phyloP scores from a whole-genome alignment of 2,113 vertebrate genomes.

The Pterocles orientalis region DNA sequence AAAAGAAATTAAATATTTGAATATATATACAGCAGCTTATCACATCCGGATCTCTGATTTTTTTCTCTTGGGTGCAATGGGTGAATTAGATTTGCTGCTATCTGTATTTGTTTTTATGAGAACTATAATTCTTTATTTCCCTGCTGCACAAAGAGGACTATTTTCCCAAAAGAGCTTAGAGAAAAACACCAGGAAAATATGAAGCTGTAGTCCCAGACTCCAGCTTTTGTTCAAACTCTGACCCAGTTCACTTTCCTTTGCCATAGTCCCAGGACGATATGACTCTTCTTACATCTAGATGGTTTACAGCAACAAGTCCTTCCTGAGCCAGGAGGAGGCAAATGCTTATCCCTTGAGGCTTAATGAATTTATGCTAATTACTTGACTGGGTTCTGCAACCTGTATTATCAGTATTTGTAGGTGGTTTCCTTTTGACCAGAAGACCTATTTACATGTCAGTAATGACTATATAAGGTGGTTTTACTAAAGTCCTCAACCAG shows the following conservation, averaged over 20 bases:
- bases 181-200: not conserved
- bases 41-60: slow-evolving; percentile 1
- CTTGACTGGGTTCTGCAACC: not conserved
- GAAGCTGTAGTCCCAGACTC: not conserved
- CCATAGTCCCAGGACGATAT: not conserved
- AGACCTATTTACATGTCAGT: not conserved
- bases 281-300: not conserved
- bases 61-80: slow-evolving; percentile 17
- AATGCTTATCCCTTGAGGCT: not conserved
- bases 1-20: not conserved
- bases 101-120: slow-evolving; percentile 46
- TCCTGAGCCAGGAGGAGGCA: not conserved
- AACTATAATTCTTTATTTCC: slow-evolving; percentile 32
- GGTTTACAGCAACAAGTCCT: not conserved
- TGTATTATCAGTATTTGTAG: not conserved
- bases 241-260: not conserved
- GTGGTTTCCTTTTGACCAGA: not conserved
- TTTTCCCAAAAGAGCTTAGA: not conserved
- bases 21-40: not conserved
- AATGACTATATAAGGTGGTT: not conserved
- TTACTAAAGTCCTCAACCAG: not conserved
- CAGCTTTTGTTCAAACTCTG: not conserved
- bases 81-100: slow-evolving; percentile 28
- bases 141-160: not conserved
- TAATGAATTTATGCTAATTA: not conserved